Base-by-base conservation (phyloP, 1,140 invertebrate species). In the Elymnias hypermnestra region DNA sequence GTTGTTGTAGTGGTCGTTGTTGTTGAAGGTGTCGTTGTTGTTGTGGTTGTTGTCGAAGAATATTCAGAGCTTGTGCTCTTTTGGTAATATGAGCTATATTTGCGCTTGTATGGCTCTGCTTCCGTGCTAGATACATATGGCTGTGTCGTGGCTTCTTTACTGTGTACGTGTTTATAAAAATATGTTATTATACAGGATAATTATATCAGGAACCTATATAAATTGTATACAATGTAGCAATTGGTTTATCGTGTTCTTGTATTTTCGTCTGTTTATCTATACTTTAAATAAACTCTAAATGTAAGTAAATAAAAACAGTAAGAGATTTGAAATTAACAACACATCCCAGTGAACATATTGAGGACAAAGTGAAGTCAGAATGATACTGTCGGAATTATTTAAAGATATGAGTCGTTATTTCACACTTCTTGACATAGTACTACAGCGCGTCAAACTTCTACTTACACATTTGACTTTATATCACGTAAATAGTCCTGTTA, bases 71-170 rank as follows among this genome's bases (percentile, higher is more conserved):
- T 53, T 38, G 18, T 39, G 54, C 58, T 63, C 54, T 64, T 63
- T 59, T 68, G 57, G 47, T 60, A 62, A 39, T 55, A 58, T 37
- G 56, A 54, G 23, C 57, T 58, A 46, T 62, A 62, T 31, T 70
- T 65, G 28, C 62, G 56, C 60, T 60, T 47, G 57, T 63, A 57
- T 36, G 45, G 36, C 52, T 62, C 53, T 60, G 57, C 54, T 63
- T 63, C 23, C 25, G 74, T 73, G 52, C 66, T 79, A 64, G 66
- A 29, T 56, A 76, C 64, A 63, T 77, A 79, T 56, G 78, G 71
- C 66, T 82, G 72, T 67, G 82, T 85, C 29, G 72, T 77, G 33
- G 53, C 77, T 72, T 79, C 82, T 44, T 64, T 71, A 72, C 78
- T 85, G 71, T 72, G 54, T 66, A 37, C 37, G 63, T 67, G 48